Evolutionary conservation across 2,888 invertebrate species (phyloP), one percentile per base, ranked within the genome.

Genomic region (Drosophila buzzatii): DNA sequence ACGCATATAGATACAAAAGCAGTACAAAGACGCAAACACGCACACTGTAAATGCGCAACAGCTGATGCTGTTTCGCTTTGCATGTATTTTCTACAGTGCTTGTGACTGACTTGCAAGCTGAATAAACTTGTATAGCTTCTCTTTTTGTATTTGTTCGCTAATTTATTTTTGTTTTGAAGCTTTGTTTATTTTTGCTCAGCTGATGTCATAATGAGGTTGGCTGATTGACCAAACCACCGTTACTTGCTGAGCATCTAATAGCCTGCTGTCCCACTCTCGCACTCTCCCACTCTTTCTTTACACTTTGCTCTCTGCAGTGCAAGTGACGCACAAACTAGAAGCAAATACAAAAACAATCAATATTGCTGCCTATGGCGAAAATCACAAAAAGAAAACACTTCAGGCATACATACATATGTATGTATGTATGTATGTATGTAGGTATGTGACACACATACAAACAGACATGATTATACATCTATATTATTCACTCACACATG

Each of bases 301-400:
- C 33, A 31, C 33, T 58, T 41, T 55, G 4, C 27, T 47, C 44
- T n/a, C 18, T 18, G n/a, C 45, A 18, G 61, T 71, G 69, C 65
- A 73, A 44, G 66, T 77, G 81, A 82, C 82, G 79, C 72, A 66
- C 49, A 67, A 39, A n/a, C 14, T 12, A 33, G 45, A 56, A 59
- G 60, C 53, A 58, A 62, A n/a, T 70, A 71, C 47, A 59, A 68
- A 61, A 73, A 67, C 66, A 83, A 79, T 76, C 84, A 80, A 85
- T 80, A 86, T 83, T 81, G 58, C 81, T 63, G 58, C 59, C 58
- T 70, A 76, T 83, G 69, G 76, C 64, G 77, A 85, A 86, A 82
- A 76, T 56, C 35, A 45, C 31, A 33, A 51, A 58, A 69, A 65
- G 60, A 74, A 80, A 76, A 61, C 70, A 68, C 70, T 73, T 68